These are phyloP conservation scores for Condylura cristata DNA, from an alignment of 2,113 vertebrate species.

Conservation along the genomic window DNA sequence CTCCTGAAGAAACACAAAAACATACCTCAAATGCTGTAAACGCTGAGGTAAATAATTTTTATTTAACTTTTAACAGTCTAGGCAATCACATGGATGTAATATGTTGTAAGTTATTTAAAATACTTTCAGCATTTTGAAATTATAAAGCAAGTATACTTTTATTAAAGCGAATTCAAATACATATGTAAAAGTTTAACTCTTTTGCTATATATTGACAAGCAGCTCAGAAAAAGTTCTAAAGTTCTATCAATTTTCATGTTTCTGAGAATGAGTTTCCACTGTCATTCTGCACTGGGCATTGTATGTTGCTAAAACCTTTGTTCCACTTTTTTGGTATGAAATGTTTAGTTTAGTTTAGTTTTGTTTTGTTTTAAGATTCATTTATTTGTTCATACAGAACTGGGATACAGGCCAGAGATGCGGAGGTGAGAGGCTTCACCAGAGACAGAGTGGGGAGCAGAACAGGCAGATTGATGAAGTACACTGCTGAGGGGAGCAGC, in stretches of 20 bases:
- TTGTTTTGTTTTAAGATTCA: too few species aligned
- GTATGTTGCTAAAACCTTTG: not conserved
- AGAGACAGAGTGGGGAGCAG: too few species aligned
- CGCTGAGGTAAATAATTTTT: conserved; percentile 12
- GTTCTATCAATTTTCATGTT: not conserved
- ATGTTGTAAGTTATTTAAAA: not conserved
- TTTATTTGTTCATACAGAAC: too few species aligned
- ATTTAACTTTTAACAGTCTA: not conserved
- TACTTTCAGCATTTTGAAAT: not conserved
- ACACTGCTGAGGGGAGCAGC: too few species aligned
- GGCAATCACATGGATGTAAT: not conserved
- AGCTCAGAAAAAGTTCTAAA: not conserved
- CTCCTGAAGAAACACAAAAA: not conserved
- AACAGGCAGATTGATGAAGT: too few species aligned
- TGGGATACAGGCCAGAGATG: too few species aligned
- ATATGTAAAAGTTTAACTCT: not conserved
- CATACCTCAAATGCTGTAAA: not conserved
- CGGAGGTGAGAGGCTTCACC: too few species aligned
- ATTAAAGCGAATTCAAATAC: not conserved
- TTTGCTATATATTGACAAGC: not conserved
- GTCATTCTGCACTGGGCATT: not conserved
- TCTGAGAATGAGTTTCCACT: not conserved
- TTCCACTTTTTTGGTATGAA: not conserved
- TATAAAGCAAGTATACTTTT: conserved; percentile 28
- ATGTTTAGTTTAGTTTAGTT: not conserved